Evolutionary conservation across 2,888 invertebrate genomes (phyloP).

Genomic region (Acrobasis suavella): DNA sequence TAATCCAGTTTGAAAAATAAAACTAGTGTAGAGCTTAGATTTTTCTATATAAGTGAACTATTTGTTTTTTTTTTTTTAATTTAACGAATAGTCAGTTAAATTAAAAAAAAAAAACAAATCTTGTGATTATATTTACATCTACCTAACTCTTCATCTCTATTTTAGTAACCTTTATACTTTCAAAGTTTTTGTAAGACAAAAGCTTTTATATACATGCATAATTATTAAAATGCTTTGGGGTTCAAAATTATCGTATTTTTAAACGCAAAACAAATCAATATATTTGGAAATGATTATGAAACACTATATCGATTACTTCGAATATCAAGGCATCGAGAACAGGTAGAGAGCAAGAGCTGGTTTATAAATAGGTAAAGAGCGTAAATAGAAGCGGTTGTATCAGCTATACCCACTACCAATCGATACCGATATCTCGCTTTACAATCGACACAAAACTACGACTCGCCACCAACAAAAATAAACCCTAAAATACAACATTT

Average conservation of each 20-base stretch:
- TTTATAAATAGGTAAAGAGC: constrained; percentile 81
- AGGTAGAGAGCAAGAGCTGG: constrained; percentile 70
- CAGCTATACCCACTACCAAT: constrained; percentile 73
- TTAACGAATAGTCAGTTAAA: too few species aligned
- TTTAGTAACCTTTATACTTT: too few species aligned
- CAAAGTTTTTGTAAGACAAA: too few species aligned
- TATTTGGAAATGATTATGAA: constrained; percentile 13
- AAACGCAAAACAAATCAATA: background rate
- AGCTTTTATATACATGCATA: too few species aligned
- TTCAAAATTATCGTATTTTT: too few species aligned
- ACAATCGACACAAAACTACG: constrained; percentile 46
- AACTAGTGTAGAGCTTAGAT: background rate
- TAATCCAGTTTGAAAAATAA: background rate
- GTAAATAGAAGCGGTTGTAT: constrained; percentile 79
- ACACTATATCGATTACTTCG: constrained; percentile 31
- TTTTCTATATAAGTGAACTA: too few species aligned
- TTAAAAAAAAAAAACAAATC: too few species aligned
- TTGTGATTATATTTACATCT: too few species aligned
- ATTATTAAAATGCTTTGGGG: too few species aligned
- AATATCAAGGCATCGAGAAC: constrained; percentile 41
- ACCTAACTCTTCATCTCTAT: too few species aligned
- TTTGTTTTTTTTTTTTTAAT: too few species aligned
- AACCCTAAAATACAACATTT: constrained; percentile 32
- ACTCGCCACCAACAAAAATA: constrained; percentile 36
- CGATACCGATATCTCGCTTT: constrained; percentile 58